Conservation (phyloP, 2,113 vertebrate species). For the Pelvicachromis taeniatus region DNA sequence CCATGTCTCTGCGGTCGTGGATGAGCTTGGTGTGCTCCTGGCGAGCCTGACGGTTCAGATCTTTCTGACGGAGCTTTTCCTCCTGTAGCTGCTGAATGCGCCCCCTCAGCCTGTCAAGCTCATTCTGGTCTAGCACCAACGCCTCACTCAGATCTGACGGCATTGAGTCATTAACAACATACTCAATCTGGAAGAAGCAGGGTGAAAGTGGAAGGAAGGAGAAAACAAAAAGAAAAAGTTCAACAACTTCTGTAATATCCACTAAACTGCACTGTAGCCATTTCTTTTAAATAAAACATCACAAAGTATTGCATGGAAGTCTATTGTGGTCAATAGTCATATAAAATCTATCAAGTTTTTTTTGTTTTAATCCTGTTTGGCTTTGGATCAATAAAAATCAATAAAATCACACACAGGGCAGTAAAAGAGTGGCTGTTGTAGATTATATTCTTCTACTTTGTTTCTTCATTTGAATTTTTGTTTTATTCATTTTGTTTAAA, state of each 20-base stretch:
- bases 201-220: background rate
- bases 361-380: background rate
- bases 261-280: background rate
- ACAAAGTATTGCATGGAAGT: background rate
- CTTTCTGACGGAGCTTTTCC: conserved; percentile 78
- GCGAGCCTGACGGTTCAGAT: conserved; percentile 70
- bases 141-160: conserved; percentile 74
- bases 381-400: background rate
- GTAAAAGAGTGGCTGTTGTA: background rate
- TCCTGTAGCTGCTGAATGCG: conserved; percentile 74
- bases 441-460: background rate
- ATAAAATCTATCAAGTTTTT: background rate
- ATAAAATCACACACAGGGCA: background rate
- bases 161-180: conserved; percentile 65
- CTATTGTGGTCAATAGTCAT: background rate
- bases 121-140: conserved; percentile 77
- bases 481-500: background rate
- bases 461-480: background rate
- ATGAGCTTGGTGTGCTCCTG: conserved; percentile 77
- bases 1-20: conserved; percentile 78
- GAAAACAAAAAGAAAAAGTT: background rate
- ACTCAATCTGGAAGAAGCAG: conserved; percentile 75
- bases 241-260: background rate
- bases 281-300: background rate
- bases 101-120: conserved; percentile 72